A percentile compares a stretch with the other conserved stretches of the same genome.
Evolutionary conservation across 2,113 vertebrate species (phyloP).

Genomic region (Fregetta grallaria): DNA sequence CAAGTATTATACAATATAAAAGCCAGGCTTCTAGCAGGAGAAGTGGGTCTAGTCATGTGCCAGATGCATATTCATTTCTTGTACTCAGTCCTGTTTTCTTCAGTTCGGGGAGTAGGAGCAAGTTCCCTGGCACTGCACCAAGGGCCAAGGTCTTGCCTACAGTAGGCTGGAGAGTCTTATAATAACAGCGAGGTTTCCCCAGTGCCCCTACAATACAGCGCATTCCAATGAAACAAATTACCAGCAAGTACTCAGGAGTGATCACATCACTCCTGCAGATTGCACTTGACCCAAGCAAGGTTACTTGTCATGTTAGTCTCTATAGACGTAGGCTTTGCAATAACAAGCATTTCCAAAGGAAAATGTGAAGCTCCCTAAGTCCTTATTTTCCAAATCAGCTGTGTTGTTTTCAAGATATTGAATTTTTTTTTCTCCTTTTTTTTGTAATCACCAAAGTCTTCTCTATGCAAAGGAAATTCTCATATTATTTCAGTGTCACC

Average conservation of each 20-base stretch:
- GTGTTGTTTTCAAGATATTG: neutral
- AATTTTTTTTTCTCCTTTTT: neutral
- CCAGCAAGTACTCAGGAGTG: neutral
- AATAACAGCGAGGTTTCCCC: neutral
- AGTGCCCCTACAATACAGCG: neutral
- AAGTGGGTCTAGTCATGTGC: neutral
- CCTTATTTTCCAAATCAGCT: neutral
- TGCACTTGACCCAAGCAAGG: neutral
- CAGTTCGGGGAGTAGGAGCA: neutral
- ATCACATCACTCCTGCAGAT: neutral
- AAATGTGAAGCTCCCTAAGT: neutral
- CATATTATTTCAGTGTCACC: neutral
- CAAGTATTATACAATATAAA: neutral
- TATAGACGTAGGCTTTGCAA: neutral
- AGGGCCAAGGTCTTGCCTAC: neutral
- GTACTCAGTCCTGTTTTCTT: neutral
- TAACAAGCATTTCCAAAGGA: neutral
- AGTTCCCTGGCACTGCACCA: neutral
- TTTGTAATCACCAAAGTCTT: neutral
- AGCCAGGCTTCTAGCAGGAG: neutral
- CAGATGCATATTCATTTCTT: neutral
- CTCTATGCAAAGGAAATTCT: neutral
- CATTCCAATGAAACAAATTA: neutral
- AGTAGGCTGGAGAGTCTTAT: neutral
- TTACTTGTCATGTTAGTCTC: neutral